Percentiles rank a stretch among this genome's conserved stretches.
phyloP scores from a whole-genome alignment of 2,113 vertebrate genomes.

The Melanostigma gelatinosum region DNA sequence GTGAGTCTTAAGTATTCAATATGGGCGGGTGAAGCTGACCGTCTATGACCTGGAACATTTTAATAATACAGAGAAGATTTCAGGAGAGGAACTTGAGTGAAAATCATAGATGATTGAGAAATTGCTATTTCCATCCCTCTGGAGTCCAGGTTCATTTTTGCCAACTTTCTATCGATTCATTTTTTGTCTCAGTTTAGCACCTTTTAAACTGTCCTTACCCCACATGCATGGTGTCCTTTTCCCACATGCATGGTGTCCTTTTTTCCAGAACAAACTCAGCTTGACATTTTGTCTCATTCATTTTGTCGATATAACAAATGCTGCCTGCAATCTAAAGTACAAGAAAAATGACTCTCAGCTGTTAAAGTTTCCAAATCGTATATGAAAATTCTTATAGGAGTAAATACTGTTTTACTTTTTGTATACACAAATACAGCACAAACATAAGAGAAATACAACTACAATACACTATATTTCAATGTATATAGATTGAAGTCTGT shows the following conservation, averaged over 20 bases:
- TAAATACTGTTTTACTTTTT: not conserved
- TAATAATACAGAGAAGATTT: slow-evolving; percentile 8
- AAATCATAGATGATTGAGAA: not conserved
- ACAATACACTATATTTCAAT: not conserved
- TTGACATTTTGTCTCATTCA: not conserved
- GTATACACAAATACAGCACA: not conserved
- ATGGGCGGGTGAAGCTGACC: not conserved
- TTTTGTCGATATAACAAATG: not conserved
- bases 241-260: too few relatives aligned
- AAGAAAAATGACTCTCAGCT: not conserved
- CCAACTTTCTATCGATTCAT: not conserved
- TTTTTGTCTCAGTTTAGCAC: not conserved
- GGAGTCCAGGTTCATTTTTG: not conserved
- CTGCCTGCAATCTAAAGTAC: not conserved
- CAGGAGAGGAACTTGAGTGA: not conserved
- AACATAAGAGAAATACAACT: not conserved
- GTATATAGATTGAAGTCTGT: not conserved
- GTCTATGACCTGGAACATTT: slow-evolving; percentile 1
- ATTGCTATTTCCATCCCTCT: not conserved
- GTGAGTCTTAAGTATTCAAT: not conserved
- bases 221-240: not conserved
- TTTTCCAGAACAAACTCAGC: not conserved
- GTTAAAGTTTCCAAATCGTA: not conserved
- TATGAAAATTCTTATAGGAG: not conserved
- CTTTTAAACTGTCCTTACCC: not conserved